phyloP scores from a whole-genome alignment of 2,113 vertebrate genomes.

The Myotis davidii region DNA sequence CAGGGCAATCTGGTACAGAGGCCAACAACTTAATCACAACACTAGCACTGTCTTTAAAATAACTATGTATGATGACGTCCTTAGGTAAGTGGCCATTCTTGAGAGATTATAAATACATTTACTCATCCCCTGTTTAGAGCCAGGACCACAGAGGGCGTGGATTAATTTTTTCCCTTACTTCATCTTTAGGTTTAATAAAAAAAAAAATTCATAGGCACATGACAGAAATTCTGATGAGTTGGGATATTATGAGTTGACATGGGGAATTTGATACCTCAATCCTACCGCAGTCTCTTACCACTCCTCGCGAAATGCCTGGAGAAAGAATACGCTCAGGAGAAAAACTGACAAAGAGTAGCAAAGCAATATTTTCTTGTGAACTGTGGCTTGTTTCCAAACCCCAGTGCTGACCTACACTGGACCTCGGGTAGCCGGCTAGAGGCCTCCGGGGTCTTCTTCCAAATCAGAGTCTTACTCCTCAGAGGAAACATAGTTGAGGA shows the following conservation, averaged over 20 bases:
- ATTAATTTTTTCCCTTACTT: neutral
- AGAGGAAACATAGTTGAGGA: neutral
- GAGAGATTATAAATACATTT: neutral
- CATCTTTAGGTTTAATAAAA: conserved; percentile 32
- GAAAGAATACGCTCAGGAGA: neutral
- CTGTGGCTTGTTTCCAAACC: neutral
- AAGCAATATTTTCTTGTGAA: neutral
- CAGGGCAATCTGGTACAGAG: neutral
- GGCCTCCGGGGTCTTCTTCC: neutral
- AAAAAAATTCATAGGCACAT: conserved; percentile 21
- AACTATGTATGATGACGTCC: neutral
- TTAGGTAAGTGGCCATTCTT: conserved; percentile 25
- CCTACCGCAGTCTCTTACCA: neutral
- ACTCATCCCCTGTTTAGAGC: neutral
- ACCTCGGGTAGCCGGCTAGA: neutral
- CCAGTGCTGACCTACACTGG: neutral
- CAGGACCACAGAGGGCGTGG: neutral
- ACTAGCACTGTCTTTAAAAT: neutral
- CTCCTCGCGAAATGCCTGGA: neutral
- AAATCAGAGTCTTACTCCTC: neutral
- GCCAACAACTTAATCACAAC: neutral
- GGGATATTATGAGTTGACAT: neutral
- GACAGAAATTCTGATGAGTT: conserved; percentile 24
- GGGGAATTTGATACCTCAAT: neutral
- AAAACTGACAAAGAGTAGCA: neutral